These are phyloP conservation scores for Dysmachus trigonus DNA, from an alignment of 2,888 invertebrate genomes.

Conservation along the genomic window DNA sequence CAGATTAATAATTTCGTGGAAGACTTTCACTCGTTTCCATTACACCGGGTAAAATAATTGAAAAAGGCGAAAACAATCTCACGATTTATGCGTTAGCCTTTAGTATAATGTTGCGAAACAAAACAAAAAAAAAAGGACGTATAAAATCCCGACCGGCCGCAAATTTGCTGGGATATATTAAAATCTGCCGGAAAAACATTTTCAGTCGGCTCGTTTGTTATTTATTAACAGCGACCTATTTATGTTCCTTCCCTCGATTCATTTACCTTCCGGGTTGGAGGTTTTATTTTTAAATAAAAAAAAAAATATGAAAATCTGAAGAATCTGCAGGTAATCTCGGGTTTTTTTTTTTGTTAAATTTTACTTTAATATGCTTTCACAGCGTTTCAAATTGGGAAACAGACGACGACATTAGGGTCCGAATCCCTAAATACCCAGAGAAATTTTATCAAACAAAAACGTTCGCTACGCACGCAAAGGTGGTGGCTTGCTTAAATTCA, in stretches of 20 bases:
- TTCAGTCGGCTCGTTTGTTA: not conserved
- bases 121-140: not conserved
- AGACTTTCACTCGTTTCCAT: conserved; percentile 16
- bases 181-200: not conserved
- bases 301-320: too few relatives aligned
- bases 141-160: not conserved
- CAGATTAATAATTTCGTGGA: conserved; percentile 23
- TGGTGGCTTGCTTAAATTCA: not conserved
- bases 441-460: not conserved
- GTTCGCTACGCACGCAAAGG: not conserved
- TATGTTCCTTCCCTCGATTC: not conserved
- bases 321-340: not conserved
- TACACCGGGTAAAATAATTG: not conserved
- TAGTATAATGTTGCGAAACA: not conserved
- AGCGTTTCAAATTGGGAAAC: not conserved
- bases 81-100: not conserved
- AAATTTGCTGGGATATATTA: not conserved
- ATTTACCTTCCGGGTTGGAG: not conserved
- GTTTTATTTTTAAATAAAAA: not conserved
- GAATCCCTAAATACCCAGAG: not conserved
- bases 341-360: not conserved
- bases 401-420: not conserved
- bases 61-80: not conserved
- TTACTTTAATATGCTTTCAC: not conserved
- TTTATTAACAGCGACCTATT: not conserved